A percentile compares a stretch with the other conserved stretches of the same genome.
Conservation (phyloP, 2,888 invertebrate species). For the Argyresthia albistria region DNA sequence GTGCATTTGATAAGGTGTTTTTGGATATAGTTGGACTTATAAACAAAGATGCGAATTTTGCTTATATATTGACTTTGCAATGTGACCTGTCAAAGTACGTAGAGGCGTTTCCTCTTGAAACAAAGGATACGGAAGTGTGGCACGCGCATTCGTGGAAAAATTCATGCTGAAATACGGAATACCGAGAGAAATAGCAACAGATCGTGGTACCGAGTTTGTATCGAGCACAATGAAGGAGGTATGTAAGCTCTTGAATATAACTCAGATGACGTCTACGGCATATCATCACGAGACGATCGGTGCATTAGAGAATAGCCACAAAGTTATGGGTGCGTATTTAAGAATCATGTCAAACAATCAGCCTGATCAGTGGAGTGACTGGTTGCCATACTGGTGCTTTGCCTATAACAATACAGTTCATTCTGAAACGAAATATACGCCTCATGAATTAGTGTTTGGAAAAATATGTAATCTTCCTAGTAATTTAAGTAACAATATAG, state of each 20-base stretch:
- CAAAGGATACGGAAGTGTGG: background rate
- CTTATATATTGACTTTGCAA: background rate
- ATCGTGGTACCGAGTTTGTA: background rate
- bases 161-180: background rate
- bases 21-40: background rate
- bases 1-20: background rate
- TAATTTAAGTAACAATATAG: background rate
- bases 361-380: background rate
- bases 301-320: background rate
- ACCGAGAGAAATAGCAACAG: background rate
- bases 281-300: background rate
- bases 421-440: background rate
- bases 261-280: background rate
- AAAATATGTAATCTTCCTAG: background rate
- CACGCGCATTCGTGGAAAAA: conserved; percentile 1
- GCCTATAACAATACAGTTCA: background rate
- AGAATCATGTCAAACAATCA: background rate
- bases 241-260: background rate
- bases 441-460: background rate
- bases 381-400: conserved; percentile 1
- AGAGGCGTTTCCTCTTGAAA: background rate
- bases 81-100: conserved; percentile 1
- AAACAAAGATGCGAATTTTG: background rate
- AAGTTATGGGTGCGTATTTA: background rate
- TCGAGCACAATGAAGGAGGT: background rate